A percentile compares a stretch with the other conserved stretches of the same genome.
phyloP scores from a whole-genome alignment of 1,140 invertebrate genomes.

The Oscheius sp. region DNA sequence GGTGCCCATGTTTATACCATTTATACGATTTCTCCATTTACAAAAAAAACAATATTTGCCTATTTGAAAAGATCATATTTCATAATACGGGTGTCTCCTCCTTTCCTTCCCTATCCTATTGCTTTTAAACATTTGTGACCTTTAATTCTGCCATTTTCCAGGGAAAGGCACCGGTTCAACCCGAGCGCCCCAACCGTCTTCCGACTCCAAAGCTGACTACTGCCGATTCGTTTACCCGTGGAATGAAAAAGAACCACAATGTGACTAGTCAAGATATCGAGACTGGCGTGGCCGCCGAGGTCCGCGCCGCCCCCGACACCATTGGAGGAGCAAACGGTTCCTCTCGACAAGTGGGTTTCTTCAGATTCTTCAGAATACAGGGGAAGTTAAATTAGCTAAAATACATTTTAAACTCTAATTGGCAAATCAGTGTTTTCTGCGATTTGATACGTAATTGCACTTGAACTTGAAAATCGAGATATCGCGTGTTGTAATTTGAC shows the following conservation, averaged over 20 bases:
- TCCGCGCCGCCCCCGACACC: slow-evolving; percentile 13
- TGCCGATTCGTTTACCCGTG: not conserved
- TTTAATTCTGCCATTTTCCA: too few relatives aligned
- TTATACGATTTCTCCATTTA: too few relatives aligned
- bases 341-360: not conserved
- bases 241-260: slow-evolving; percentile 3
- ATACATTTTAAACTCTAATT: not conserved
- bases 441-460: not conserved
- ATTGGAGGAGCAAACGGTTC: not conserved
- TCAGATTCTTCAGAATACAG: not conserved
- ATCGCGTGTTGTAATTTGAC: not conserved
- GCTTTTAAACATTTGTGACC: too few relatives aligned
- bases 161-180: slow-evolving; percentile 6
- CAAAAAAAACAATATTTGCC: too few relatives aligned
- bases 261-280: slow-evolving; percentile 8
- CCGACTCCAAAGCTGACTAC: slow-evolving; percentile 7
- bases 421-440: not conserved
- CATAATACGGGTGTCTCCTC: too few relatives aligned
- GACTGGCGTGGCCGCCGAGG: not conserved
- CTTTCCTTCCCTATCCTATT: too few relatives aligned
- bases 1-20: too few relatives aligned
- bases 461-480: not conserved
- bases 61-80: too few relatives aligned
- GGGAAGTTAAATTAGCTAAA: not conserved
- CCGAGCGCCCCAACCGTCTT: slow-evolving; percentile 4